Percentiles rank a stretch among this genome's conserved stretches.
phyloP scores from a whole-genome alignment of 2,113 vertebrate genomes.

The Colistium nudipinnis region DNA sequence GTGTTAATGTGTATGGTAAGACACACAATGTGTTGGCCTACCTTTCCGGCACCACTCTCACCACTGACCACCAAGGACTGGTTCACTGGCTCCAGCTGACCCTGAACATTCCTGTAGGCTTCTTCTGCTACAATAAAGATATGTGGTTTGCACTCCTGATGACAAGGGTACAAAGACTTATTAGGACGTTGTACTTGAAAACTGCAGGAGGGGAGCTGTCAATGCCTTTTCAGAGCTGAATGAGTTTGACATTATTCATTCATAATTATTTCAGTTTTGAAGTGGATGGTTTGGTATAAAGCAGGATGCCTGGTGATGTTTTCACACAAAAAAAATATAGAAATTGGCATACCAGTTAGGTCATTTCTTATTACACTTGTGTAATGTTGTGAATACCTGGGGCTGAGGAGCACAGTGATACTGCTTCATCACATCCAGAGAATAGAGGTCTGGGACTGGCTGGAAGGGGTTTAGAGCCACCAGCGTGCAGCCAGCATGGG shows the following conservation, averaged over 20 bases:
- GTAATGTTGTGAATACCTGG: constrained; percentile 83
- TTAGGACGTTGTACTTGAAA: not conserved
- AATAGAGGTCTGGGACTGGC: constrained; percentile 88
- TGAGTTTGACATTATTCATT: constrained; percentile 7
- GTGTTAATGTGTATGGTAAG: not conserved
- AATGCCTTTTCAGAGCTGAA: not conserved
- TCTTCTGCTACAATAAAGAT: constrained; percentile 94
- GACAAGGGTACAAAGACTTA: constrained; percentile 11
- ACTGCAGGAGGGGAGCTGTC: not conserved
- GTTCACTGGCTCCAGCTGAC: constrained; percentile 87
- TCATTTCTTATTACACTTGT: too few species aligned
- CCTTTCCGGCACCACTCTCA: constrained; percentile 98
- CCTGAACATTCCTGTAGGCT: constrained; percentile 92
- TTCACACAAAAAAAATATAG: too few species aligned
- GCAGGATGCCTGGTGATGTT: too few species aligned
- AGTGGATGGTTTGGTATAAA: too few species aligned
- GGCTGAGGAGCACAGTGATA: constrained; percentile 87
- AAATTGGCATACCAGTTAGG: too few species aligned
- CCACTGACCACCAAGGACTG: constrained; percentile 97
- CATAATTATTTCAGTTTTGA: too few species aligned
- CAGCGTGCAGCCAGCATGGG: constrained; percentile 95
- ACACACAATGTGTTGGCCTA: constrained; percentile 57
- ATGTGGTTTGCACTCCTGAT: constrained; percentile 92
- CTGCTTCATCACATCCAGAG: constrained; percentile 89
- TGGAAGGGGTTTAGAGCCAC: constrained; percentile 97